Conservation (phyloP, 2,888 invertebrate genomes). For the Diarsia dahlii region DNA sequence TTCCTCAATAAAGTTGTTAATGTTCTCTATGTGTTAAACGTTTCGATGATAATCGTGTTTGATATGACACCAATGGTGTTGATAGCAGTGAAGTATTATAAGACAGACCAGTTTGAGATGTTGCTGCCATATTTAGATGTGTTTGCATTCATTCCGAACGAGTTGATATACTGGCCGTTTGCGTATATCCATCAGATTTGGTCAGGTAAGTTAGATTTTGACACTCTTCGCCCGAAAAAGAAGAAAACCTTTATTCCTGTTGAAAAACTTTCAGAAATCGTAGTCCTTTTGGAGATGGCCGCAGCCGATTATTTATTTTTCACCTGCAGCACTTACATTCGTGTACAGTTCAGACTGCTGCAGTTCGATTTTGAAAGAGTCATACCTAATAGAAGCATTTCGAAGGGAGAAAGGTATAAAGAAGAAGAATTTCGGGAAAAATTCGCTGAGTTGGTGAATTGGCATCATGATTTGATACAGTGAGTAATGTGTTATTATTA, state of each 20-base stretch:
- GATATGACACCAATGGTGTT: conserved; percentile 70
- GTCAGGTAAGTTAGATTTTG: conserved; percentile 68
- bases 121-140: conserved; percentile 73
- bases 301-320: conserved; percentile 75
- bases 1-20: conserved; percentile 68
- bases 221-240: neutral
- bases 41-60: conserved; percentile 71
- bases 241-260: neutral
- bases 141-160: conserved; percentile 71
- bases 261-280: conserved; percentile 69
- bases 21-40: conserved; percentile 67
- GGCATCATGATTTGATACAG: conserved; percentile 75
- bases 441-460: conserved; percentile 64
- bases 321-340: conserved; percentile 73
- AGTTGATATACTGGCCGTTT: conserved; percentile 73
- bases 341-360: conserved; percentile 71
- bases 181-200: conserved; percentile 75
- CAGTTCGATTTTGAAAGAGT: conserved; percentile 68
- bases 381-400: conserved; percentile 47
- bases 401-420: conserved; percentile 21
- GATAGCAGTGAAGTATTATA: conserved; percentile 70
- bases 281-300: conserved; percentile 71
- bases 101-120: conserved; percentile 69
- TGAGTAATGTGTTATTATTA: conserved; percentile 42
- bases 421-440: conserved; percentile 50